phyloP scores from a whole-genome alignment of 2,797 vertebrate species.

The Threskiornis aethiopicus region DNA sequence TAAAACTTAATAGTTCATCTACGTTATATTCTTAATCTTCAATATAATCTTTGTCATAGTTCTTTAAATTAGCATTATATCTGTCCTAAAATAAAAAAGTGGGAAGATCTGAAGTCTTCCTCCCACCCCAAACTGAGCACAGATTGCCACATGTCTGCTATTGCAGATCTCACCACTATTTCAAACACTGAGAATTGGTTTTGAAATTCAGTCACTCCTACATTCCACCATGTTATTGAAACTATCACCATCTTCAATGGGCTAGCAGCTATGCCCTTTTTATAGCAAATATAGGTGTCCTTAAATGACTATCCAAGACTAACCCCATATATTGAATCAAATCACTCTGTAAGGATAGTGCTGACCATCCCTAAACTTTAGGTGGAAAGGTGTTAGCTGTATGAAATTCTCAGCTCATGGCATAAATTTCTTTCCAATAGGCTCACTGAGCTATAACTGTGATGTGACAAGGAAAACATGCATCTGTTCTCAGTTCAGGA shows the following conservation, averaged over 20 bases:
- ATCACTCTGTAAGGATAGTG: neutral
- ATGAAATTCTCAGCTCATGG: neutral
- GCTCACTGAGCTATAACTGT: neutral
- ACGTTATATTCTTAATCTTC: neutral
- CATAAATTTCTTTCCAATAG: neutral
- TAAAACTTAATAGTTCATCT: neutral
- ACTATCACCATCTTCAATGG: neutral
- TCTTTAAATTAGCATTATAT: neutral
- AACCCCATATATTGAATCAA: neutral
- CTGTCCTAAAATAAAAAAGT: neutral
- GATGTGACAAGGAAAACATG: neutral
- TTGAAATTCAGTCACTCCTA: neutral
- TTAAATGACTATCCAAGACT: neutral
- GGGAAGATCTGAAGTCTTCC: neutral
- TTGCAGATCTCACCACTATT: neutral
- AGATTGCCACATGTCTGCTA: neutral
- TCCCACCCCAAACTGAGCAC: neutral
- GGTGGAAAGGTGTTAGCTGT: neutral
- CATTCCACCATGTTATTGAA: neutral
- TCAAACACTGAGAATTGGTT: neutral
- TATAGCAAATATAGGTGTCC: neutral
- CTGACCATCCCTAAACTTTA: neutral
- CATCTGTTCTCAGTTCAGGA: neutral
- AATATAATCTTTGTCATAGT: neutral
- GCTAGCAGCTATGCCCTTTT: neutral